Base-by-base conservation (phyloP, 2,888 invertebrate species). In the Papilio demoleus region DNA sequence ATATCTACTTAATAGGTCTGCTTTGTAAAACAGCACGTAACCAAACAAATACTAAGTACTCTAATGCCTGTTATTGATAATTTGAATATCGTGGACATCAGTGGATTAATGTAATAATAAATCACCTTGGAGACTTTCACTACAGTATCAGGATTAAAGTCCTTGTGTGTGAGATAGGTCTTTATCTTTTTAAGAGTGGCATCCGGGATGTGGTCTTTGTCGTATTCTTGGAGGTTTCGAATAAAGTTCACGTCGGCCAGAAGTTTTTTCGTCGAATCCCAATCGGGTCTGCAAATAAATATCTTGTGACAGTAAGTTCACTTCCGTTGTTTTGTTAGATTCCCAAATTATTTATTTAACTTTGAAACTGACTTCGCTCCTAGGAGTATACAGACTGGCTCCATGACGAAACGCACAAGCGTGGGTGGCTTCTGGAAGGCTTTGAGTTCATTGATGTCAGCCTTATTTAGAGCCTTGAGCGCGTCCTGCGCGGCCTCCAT, bases 351-450 rank as follows among this genome's bases (percentile, higher is more conserved):
- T n/a, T n/a, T n/a, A n/a, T n/a, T n/a, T n/a, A n/a, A n/a, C n/a
- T n/a, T n/a, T n/a, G n/a, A 58, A 31, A 88, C 94, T 88, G 86
- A 97, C 97, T 98, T 98, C 69, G 94, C 94, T 3, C 95, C 96
- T 9, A 98, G 86, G 0, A 98, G 92, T 71, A 98, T 94, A 85
- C 97, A 97, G 11, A 98, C 96, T 9, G 98, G 96, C 86, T 98
- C 98, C 97, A 98, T 97, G 3, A 98, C 98, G 75, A 97, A 97
- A 71, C 95, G 95, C 6, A 98, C 98, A 9, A 98, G 88, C 19
- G 95, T 94, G 0, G 98, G 98, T 0, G 98, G 98, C 78, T 97
- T 97, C 74, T 96, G 95, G 82, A 98, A 98, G 0, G 97, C 97
- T 79, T 96, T 95, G 64, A 98, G 88, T 85, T 98, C 98, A 83